Evolutionary conservation across 2,888 invertebrate genomes (phyloP).

Genomic region (Agrochola litura): DNA sequence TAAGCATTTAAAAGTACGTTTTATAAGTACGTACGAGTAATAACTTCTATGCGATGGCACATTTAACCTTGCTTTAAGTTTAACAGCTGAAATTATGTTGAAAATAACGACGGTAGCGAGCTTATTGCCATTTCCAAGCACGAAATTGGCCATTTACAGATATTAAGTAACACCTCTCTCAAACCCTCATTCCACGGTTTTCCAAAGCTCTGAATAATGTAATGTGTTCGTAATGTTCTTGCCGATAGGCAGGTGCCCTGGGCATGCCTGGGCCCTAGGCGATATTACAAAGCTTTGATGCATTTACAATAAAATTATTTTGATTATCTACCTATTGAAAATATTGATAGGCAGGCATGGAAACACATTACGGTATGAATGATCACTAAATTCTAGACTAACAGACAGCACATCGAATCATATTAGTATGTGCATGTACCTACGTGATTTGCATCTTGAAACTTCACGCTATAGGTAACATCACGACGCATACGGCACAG

Average conservation of each 20-base stretch:
- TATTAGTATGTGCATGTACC: neutral
- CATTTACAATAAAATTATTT: neutral
- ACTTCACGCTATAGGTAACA: slow-evolving; percentile 15
- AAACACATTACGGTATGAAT: neutral
- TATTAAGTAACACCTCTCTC: slow-evolving; percentile 25
- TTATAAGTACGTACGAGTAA: slow-evolving; percentile 1
- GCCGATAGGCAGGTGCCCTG: neutral
- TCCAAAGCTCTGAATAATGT: slow-evolving; percentile 2
- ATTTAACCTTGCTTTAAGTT: slow-evolving; percentile 3
- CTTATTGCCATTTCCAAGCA: slow-evolving; percentile 9
- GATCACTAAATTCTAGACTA: slow-evolving; percentile 5
- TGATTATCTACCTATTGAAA: slow-evolving; percentile 23
- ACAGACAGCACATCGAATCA: slow-evolving; percentile 37
- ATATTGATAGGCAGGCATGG: slow-evolving; percentile 36
- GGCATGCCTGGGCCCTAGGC: neutral
- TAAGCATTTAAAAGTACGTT: neutral
- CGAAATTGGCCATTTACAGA: slow-evolving; percentile 15
- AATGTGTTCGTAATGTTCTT: slow-evolving; percentile 11
- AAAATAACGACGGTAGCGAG: slow-evolving; percentile 10
- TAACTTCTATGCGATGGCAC: neutral
- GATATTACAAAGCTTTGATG: slow-evolving; percentile 9
- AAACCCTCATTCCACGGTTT: neutral
- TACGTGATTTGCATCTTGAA: slow-evolving; percentile 25
- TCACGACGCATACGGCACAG: slow-evolving; percentile 47
- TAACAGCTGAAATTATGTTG: slow-evolving; percentile 14